Evolutionary conservation across 2,797 vertebrate species (phyloP), one percentile per base, ranked within the genome.

Genomic region (Limosa lapponica): DNA sequence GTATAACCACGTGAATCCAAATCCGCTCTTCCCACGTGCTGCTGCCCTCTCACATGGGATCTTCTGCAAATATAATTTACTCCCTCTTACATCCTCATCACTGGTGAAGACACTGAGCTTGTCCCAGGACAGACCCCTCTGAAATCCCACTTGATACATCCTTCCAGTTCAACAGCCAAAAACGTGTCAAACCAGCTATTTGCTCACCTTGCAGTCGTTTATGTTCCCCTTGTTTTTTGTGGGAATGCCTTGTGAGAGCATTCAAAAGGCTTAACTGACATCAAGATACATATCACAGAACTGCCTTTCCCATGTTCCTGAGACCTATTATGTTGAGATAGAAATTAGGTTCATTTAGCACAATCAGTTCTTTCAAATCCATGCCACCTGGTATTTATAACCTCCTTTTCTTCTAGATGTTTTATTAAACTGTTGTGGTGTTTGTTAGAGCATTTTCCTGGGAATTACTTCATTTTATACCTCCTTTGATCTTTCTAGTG

Each of bases 21-120:
- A 8, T 18, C 77, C 0, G 0, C 32, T 34, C 51, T 34, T 32
- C 46, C 57, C 39, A 1, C 3, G 0, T 5, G 22, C 51, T 44
- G 16, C 37, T 73, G 32, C 57, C 77, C 49, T 27, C 61, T 49
- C 71, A 52, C 17, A 1, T 44, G 49, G 28, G 44, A 64, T 48
- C 59, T 54, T 39, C 55, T 43, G 32, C 49, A 24, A 7, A 6
- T 20, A 43, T 19, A 15, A 14, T 51, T 89, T 34, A 1, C 66
- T 78, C 46, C n/a, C 36, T 36, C 7, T 43, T 61, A 17, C 43
- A 16, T 43, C 59, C 66, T 16, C 13, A 12, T 22, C 71, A 8
- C 12, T 14, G 34, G 52, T n/a, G 82, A 37, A 8, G 44, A 28
- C 58, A 7, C 1, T 2, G 69, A 54, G 32, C 27, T 61, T 17